Base-by-base conservation (phyloP, 2,888 invertebrate species). In the Acanthopleura granulata region DNA sequence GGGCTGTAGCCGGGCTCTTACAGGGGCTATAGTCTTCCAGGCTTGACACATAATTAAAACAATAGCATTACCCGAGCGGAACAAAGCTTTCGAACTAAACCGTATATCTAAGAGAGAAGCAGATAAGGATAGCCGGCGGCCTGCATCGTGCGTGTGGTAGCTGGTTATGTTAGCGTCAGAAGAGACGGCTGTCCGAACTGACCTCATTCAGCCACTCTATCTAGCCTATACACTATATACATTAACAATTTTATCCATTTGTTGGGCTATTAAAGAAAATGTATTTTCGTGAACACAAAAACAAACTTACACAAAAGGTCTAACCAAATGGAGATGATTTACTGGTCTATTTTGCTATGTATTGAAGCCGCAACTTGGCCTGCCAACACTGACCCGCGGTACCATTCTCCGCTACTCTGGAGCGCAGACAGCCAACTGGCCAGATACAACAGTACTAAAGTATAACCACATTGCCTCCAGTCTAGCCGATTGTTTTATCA, bases 401-500 rank as follows among this genome's bases (percentile, higher is more conserved):
- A 40, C 40, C 40, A 40, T 40, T 40, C 9, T 9, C 40, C 40
- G 40, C 40, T 40, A 9, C 40, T 40, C 40, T 40, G 40, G 3
- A 9, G 40, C 40, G 3, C 9, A 40, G 40, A 6, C 40, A 40
- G 40, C 40, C 40, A 9, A 40, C 40, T 40, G 40, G 40, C 40
- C 40, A 40, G 40, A 40, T 40, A 40, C 40, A 6, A 40, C 40
- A 40, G 40, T 40, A 40, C 40, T 40, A 40, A 57, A 57, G n/a
- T 57, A 57, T n/a, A 57, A 27, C 66, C 66, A 66, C 66, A 66
- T 66, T 66, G 66, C 66, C 66, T 16, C 66, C 25, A 6, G 66
- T 66, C 66, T 66, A 18, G 66, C 22, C 66, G 16, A 66, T 27
- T 66, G 66, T 66, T 66, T 66, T 66, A 66, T 66, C 66, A 66